Percentiles rank a stretch among this genome's conserved stretches.
phyloP scores from a whole-genome alignment of 2,113 vertebrate species.

The Passer montanus region DNA sequence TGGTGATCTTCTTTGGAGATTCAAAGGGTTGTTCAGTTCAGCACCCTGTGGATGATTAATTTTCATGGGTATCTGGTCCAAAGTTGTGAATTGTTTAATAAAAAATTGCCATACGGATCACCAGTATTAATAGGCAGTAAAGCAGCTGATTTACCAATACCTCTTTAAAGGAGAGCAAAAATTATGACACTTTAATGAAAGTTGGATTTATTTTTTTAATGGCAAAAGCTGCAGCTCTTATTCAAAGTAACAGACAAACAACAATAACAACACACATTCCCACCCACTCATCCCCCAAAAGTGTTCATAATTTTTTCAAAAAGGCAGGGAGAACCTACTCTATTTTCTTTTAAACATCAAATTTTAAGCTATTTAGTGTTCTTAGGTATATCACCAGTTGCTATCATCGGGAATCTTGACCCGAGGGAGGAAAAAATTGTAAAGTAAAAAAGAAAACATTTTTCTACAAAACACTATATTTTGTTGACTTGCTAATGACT shows the following conservation, averaged over 20 bases:
- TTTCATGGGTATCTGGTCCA: slow-evolving; percentile 67
- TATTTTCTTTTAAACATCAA: background rate
- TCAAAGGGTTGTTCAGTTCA: slow-evolving; percentile 53
- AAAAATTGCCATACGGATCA: slow-evolving; percentile 52
- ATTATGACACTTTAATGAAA: background rate
- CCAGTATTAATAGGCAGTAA: slow-evolving; percentile 49
- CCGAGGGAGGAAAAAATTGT: background rate
- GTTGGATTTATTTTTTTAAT: background rate
- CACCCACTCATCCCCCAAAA: accelerated
- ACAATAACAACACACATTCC: background rate
- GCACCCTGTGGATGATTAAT: slow-evolving; percentile 58
- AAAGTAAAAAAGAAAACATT: background rate
- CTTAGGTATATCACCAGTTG: background rate
- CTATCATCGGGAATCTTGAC: background rate
- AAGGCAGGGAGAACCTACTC: background rate
- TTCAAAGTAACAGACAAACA: background rate
- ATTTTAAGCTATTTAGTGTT: background rate
- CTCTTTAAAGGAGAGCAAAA: slow-evolving; percentile 17
- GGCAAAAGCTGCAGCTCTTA: background rate
- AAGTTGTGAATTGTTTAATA: slow-evolving; percentile 66
- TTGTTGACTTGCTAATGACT: background rate
- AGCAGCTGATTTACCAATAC: slow-evolving; percentile 41
- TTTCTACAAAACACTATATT: background rate
- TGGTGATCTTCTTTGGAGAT: slow-evolving; percentile 62
- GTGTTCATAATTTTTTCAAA: background rate